phyloP scores from a whole-genome alignment of 2,113 vertebrate species.

The Globicephala melas region DNA sequence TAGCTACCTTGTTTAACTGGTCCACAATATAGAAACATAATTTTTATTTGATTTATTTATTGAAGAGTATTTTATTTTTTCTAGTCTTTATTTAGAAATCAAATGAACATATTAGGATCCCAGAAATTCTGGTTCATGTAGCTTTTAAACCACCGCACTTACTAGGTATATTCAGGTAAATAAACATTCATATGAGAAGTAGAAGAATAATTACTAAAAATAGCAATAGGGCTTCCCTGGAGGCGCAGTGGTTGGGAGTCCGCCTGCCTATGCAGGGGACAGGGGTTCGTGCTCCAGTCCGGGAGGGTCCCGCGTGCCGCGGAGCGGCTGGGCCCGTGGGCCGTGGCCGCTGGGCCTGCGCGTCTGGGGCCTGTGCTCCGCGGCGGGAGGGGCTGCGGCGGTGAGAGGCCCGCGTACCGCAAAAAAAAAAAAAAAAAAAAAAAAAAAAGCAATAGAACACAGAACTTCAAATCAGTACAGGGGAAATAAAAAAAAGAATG shows the following conservation, averaged over 20 bases:
- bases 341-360: too few relatives aligned
- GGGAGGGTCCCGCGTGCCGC: too few relatives aligned
- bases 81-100: conserved; percentile 5
- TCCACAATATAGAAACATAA: not conserved
- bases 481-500: not conserved
- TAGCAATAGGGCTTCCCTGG: not conserved
- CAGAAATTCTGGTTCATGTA: conserved; percentile 13
- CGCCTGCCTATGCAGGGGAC: too few relatives aligned
- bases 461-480: not conserved
- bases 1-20: not conserved
- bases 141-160: not conserved
- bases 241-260: too few relatives aligned
- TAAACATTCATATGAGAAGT: not conserved
- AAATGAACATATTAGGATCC: not conserved
- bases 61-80: not conserved
- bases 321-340: too few relatives aligned
- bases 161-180: not conserved
- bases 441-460: not conserved
- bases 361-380: too few relatives aligned
- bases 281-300: too few relatives aligned
- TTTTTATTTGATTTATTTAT: not conserved
- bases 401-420: too few relatives aligned
- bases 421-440: too few relatives aligned
- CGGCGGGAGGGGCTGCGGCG: too few relatives aligned
- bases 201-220: not conserved